Conservation (phyloP, 1,140 invertebrate species). For the Chionoecetes opilio region DNA sequence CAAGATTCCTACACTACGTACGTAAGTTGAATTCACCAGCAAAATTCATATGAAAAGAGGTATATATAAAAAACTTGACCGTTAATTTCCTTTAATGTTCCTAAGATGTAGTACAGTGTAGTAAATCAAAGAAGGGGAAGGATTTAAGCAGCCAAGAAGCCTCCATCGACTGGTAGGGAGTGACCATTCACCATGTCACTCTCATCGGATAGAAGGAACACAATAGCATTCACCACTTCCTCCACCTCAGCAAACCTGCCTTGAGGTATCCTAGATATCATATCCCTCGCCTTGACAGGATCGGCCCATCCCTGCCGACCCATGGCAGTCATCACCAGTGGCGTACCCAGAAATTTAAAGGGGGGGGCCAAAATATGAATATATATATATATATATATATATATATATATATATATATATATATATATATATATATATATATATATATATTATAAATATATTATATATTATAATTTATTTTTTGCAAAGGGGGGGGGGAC, state of each 20-base stretch:
- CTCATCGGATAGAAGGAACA: conserved; percentile 85
- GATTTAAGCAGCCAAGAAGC: conserved; percentile 81
- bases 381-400: too few relatives aligned
- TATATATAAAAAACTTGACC: not conserved
- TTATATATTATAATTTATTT: too few relatives aligned
- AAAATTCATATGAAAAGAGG: not conserved
- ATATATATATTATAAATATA: too few relatives aligned
- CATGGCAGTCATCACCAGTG: conserved; percentile 78
- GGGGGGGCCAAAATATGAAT: too few relatives aligned
- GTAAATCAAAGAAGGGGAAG: too few relatives aligned
- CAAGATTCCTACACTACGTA: too few relatives aligned
- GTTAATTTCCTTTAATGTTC: too few relatives aligned
- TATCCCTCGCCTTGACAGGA: conserved; percentile 81
- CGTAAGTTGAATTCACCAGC: not conserved
- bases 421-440: too few relatives aligned
- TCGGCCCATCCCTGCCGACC: conserved; percentile 55
- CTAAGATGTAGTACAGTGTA: too few relatives aligned
- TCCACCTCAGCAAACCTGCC: conserved; percentile 84
- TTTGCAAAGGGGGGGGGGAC: too few relatives aligned
- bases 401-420: too few relatives aligned
- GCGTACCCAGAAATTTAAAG: too few relatives aligned
- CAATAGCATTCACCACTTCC: conserved; percentile 84
- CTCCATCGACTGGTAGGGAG: conserved; percentile 84
- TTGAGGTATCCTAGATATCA: conserved; percentile 84
- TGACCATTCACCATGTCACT: conserved; percentile 84